phyloP scores from a whole-genome alignment of 2,113 vertebrate species.

The Rhegmatorhina hoffmannsi region DNA sequence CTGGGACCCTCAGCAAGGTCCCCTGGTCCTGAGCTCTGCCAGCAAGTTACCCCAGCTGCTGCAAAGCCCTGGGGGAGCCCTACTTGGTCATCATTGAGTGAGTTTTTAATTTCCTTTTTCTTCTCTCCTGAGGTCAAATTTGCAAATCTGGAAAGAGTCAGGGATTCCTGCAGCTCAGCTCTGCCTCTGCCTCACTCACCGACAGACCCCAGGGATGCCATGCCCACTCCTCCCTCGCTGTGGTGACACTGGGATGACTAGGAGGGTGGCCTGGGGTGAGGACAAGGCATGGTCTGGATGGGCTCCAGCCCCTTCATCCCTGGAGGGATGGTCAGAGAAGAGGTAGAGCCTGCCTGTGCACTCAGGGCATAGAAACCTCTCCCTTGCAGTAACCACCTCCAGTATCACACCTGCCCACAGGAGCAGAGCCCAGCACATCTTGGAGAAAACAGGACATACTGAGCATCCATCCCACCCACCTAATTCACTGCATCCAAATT shows the following conservation, averaged over 20 bases:
- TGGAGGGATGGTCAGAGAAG: neutral
- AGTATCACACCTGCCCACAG: rapidly evolving
- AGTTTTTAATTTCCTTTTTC: neutral
- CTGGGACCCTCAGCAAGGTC: rapidly evolving
- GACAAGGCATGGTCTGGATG: rapidly evolving
- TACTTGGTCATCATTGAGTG: neutral
- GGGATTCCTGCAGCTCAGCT: neutral
- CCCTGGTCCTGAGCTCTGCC: neutral
- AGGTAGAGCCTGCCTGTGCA: neutral
- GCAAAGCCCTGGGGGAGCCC: neutral
- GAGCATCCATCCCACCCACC: neutral
- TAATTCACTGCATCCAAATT: neutral
- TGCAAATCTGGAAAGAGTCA: neutral
- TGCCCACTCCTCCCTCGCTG: rapidly evolving
- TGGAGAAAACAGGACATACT: rapidly evolving
- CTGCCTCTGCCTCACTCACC: rapidly evolving
- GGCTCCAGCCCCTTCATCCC: neutral
- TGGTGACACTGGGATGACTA: neutral
- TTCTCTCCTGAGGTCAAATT: neutral
- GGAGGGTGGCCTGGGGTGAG: neutral
- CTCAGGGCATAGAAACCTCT: neutral
- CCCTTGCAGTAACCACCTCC: rapidly evolving
- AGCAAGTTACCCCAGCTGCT: neutral
- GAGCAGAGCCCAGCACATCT: neutral
- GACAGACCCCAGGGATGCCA: neutral